A percentile compares a stretch with the other conserved stretches of the same genome.
Evolutionary conservation across 2,888 invertebrate species (phyloP).

Genomic region (Rotaria sp.): DNA sequence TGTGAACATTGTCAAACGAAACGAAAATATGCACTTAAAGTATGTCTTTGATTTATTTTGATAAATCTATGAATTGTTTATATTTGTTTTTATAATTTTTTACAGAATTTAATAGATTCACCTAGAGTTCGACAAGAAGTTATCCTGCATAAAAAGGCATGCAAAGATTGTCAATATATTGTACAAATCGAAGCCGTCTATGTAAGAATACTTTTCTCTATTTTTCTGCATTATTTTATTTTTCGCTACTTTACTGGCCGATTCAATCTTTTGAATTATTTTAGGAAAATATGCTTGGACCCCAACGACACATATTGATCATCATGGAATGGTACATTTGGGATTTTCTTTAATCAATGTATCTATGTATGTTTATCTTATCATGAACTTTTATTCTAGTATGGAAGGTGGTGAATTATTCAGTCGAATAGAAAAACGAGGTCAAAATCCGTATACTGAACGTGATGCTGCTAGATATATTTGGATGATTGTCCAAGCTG

Average conservation of each 20-base stretch:
- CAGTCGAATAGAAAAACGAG: slow-evolving; percentile 25
- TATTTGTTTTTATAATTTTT: neutral
- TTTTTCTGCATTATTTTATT: neutral
- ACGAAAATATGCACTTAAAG: slow-evolving; percentile 35
- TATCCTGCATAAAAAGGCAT: too few species aligned
- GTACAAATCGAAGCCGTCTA: slow-evolving; percentile 87
- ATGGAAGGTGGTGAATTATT: slow-evolving; percentile 40
- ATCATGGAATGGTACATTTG: slow-evolving; percentile 83
- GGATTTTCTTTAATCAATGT: too few species aligned
- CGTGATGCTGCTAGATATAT: slow-evolving; percentile 83
- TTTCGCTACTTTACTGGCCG: too few species aligned
- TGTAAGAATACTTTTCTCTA: slow-evolving; percentile 54
- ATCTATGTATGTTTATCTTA: too few species aligned
- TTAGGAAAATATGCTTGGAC: slow-evolving; percentile 66
- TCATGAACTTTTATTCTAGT: neutral
- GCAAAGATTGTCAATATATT: too few species aligned
- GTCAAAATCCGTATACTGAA: slow-evolving; percentile 34
- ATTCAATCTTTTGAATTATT: neutral
- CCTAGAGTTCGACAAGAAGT: slow-evolving; percentile 34
- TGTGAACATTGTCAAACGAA: slow-evolving; percentile 31
- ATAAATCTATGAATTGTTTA: neutral
- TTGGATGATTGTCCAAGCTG: too few species aligned
- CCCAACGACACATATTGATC: slow-evolving; percentile 78
- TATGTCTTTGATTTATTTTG: too few species aligned
- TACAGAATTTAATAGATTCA: slow-evolving; percentile 23